Percentiles rank a stretch among this genome's conserved stretches.
phyloP scores from a whole-genome alignment of 2,888 invertebrate species.

The Mamestra brassicae region DNA sequence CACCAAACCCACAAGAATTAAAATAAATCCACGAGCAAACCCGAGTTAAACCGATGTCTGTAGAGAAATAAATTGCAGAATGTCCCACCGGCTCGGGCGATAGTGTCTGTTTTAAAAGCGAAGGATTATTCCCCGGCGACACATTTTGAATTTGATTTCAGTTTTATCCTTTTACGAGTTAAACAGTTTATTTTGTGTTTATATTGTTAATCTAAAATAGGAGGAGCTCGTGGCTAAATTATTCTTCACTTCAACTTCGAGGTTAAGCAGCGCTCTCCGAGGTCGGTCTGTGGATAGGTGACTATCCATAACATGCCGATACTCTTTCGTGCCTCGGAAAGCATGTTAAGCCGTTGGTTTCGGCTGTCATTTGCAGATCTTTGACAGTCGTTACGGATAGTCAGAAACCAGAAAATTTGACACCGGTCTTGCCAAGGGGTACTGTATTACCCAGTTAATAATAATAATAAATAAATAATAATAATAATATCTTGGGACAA shows the following conservation, averaged over 20 bases:
- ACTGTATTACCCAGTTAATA: no score
- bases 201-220: constrained; percentile 23
- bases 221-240: neutral
- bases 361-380: neutral
- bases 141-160: constrained; percentile 67
- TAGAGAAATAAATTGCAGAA: constrained; percentile 63
- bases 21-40: constrained; percentile 44
- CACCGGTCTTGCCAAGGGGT: no score
- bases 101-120: constrained; percentile 68
- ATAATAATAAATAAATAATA: no score
- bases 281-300: no score
- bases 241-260: no score
- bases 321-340: no score
- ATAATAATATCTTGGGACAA: no score
- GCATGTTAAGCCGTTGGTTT: neutral
- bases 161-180: constrained; percentile 61
- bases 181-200: constrained; percentile 48
- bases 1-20: constrained; percentile 10
- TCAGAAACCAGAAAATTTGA: neutral
- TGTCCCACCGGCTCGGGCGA: constrained; percentile 60
- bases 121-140: constrained; percentile 67
- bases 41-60: constrained; percentile 44
- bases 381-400: neutral
- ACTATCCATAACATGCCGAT: no score
- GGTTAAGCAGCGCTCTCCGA: no score